Evolutionary conservation across 2,113 vertebrate genomes (phyloP).

Genomic region (Tragulus kanchil): DNA sequence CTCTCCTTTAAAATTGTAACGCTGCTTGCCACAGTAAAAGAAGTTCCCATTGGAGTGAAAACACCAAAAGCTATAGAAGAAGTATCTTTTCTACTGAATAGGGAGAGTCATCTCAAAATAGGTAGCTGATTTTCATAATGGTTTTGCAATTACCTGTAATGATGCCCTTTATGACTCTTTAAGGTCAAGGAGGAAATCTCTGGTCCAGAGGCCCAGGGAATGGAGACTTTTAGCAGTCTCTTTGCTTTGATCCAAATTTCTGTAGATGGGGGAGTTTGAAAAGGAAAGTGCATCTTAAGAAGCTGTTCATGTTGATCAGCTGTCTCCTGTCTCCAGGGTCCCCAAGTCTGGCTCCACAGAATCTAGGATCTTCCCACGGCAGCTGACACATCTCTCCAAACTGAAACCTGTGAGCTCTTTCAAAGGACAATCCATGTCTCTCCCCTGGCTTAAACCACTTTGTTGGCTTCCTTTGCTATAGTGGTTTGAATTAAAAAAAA

Average conservation of each 20-base stretch:
- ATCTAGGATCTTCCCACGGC: background rate
- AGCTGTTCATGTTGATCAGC: background rate
- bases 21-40: conserved; percentile 64
- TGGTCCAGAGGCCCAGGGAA: conserved; percentile 21
- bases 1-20: conserved; percentile 61
- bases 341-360: background rate
- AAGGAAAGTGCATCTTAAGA: background rate
- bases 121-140: conserved; percentile 67
- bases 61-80: conserved; percentile 54
- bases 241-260: background rate
- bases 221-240: conserved; percentile 32
- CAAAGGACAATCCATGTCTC: background rate
- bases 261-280: background rate
- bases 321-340: accelerated
- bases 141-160: conserved; percentile 60
- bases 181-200: conserved; percentile 46
- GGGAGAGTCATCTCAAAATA: conserved; percentile 60
- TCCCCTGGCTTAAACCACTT: background rate
- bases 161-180: conserved; percentile 58
- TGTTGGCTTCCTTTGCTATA: background rate
- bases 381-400: background rate
- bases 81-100: conserved; percentile 65
- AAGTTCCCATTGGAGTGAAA: conserved; percentile 70
- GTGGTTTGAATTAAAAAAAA: background rate
- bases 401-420: background rate